A percentile compares a stretch with the other conserved stretches of the same genome.
Evolutionary conservation across 2,113 vertebrate species (phyloP).

Genomic region (Nannospalax galili): DNA sequence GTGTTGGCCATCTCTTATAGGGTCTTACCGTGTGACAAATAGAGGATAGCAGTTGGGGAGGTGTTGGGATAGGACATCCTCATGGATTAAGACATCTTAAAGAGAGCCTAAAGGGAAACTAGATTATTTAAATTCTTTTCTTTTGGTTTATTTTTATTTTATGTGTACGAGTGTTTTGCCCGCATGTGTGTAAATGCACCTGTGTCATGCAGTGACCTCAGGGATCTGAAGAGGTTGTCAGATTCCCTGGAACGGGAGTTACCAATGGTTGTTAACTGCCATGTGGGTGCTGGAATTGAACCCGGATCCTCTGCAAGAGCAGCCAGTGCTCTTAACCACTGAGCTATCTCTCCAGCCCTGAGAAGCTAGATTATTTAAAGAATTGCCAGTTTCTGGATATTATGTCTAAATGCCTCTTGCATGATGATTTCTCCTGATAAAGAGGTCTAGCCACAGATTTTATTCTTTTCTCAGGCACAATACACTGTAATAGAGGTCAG

Average conservation of each 20-base stretch:
- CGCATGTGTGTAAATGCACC: too few species aligned
- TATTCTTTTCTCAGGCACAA: neutral
- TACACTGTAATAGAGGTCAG: neutral
- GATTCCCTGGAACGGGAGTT: too few species aligned
- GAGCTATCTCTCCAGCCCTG: too few species aligned
- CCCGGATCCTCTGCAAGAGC: too few species aligned
- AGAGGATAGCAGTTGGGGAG: neutral
- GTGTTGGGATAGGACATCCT: neutral
- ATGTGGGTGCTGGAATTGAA: too few species aligned
- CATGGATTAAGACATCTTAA: neutral
- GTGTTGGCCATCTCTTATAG: slow-evolving; percentile 19
- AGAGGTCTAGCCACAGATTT: neutral
- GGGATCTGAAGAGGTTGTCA: too few species aligned
- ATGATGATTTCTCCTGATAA: neutral
- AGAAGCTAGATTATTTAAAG: neutral
- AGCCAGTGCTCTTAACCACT: too few species aligned
- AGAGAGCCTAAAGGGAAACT: neutral
- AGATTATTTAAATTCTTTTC: neutral
- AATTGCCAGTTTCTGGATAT: neutral
- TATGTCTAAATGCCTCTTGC: neutral
- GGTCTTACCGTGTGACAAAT: neutral
- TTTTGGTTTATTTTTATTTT: too few species aligned
- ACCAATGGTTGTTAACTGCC: too few species aligned
- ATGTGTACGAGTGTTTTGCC: too few species aligned
- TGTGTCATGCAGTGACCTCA: too few species aligned